Conservation (phyloP, 2,113 vertebrate genomes). For the Centropristis striata region DNA sequence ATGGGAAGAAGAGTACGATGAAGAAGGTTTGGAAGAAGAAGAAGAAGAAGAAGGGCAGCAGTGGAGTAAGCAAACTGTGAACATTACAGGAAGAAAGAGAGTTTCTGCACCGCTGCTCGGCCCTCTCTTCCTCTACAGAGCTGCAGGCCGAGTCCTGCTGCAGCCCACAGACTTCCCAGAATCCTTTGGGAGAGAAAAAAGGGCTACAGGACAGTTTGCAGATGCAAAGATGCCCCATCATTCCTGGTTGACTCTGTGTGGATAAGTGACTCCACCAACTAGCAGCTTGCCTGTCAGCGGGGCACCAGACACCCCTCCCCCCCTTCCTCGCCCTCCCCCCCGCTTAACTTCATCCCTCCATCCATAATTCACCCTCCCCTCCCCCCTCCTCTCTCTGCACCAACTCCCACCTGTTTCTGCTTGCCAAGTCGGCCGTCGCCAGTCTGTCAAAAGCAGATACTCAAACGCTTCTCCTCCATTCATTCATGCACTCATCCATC, state of each 20-base stretch:
- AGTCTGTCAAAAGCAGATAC: conserved; percentile 70
- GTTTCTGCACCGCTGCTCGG: conserved; percentile 27
- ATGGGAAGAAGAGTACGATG: not conserved
- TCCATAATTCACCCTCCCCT: conserved; percentile 63
- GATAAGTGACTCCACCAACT: conserved; percentile 55
- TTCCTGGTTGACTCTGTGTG: conserved; percentile 52
- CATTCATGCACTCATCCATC: conserved; percentile 35
- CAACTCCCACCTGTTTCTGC: conserved; percentile 77
- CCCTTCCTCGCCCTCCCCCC: not conserved
- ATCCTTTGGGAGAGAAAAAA: conserved; percentile 52
- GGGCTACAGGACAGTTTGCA: conserved; percentile 16
- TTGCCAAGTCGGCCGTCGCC: conserved; percentile 55
- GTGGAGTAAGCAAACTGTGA: conserved; percentile 26
- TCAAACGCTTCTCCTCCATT: conserved; percentile 58
- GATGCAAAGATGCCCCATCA: conserved; percentile 40
- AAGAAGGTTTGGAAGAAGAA: not conserved
- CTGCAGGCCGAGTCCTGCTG: conserved; percentile 26
- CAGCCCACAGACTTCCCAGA: conserved; percentile 49
- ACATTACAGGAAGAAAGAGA: conserved; percentile 27
- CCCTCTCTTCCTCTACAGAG: conserved; percentile 27
- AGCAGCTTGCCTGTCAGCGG: conserved; percentile 74
- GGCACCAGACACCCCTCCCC: conserved; percentile 36
- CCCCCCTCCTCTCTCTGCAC: conserved; percentile 29
- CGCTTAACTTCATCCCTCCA: conserved; percentile 21
- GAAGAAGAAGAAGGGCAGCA: conserved; percentile 6